These are phyloP conservation scores for Yponomeuta plumbellus DNA, from an alignment of 2,888 invertebrate species.

Conservation along the genomic window DNA sequence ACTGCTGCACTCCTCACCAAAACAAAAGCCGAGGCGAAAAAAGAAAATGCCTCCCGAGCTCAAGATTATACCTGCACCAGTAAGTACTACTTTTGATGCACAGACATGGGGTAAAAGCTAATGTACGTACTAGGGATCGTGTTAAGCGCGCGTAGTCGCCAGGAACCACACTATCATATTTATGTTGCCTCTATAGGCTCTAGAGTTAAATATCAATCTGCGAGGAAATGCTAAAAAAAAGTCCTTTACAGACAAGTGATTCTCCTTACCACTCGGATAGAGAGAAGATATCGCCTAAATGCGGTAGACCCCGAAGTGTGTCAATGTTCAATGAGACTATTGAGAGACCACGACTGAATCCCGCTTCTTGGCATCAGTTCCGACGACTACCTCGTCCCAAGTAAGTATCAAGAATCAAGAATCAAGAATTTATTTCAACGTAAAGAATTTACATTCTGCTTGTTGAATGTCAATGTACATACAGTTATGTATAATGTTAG, in stretches of 20 bases:
- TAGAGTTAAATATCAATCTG: too few species aligned
- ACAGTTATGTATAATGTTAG: too few species aligned
- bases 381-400: conserved; percentile 64
- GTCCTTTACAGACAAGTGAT: conserved; percentile 59
- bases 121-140: too few species aligned
- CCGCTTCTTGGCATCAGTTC: conserved; percentile 72
- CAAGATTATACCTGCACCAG: conserved; percentile 65
- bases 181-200: too few species aligned
- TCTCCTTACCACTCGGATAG: conserved; percentile 66
- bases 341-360: conserved; percentile 58
- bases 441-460: too few species aligned
- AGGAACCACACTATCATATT: too few species aligned
- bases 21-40: conserved; percentile 59
- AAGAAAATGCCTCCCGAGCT: conserved; percentile 75
- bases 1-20: conserved; percentile 51
- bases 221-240: not conserved
- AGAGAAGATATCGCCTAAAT: conserved; percentile 52
- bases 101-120: too few species aligned
- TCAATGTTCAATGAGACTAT: conserved; percentile 63
- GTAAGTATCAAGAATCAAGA: too few species aligned
- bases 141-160: too few species aligned
- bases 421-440: too few species aligned
- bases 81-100: conserved; percentile 30
- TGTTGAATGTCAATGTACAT: too few species aligned
- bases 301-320: conserved; percentile 62